Conservation (phyloP, 2,797 vertebrate species). For the Anabas testudineus region DNA sequence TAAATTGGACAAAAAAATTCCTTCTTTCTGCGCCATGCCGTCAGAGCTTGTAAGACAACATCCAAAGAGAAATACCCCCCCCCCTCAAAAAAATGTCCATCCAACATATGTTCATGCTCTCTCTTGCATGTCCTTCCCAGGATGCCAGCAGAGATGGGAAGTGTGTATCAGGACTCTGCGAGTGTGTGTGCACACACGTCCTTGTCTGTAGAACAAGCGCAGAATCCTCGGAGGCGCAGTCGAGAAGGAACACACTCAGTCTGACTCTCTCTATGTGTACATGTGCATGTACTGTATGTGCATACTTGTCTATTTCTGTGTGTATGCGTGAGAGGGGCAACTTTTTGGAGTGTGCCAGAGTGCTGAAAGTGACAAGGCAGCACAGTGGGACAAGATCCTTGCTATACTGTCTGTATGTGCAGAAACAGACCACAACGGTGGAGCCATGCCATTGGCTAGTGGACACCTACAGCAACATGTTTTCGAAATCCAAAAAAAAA, state of each 20-base stretch:
- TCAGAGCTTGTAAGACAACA: slow-evolving; percentile 85
- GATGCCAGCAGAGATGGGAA: slow-evolving; percentile 79
- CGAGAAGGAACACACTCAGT: slow-evolving; percentile 71
- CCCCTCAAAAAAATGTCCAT: slow-evolving; percentile 75
- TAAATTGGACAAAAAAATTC: slow-evolving; percentile 86
- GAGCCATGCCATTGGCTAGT: slow-evolving; percentile 72
- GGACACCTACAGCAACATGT: slow-evolving; percentile 79
- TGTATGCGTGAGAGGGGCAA: slow-evolving; percentile 54
- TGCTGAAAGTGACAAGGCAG: slow-evolving; percentile 78
- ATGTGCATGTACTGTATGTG: slow-evolving; percentile 16
- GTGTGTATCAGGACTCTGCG: slow-evolving; percentile 68
- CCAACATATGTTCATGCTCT: slow-evolving; percentile 79
- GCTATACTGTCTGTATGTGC: slow-evolving; percentile 66
- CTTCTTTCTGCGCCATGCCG: slow-evolving; percentile 80
- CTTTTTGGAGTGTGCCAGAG: slow-evolving; percentile 73
- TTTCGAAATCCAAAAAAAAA: slow-evolving; percentile 68
- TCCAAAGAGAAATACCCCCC: slow-evolving; percentile 76
- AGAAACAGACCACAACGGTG: slow-evolving; percentile 68
- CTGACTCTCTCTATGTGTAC: slow-evolving; percentile 57
- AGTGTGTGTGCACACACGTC: slow-evolving; percentile 49
- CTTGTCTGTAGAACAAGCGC: slow-evolving; percentile 71
- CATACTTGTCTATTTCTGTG: slow-evolving; percentile 10
- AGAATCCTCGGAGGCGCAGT: slow-evolving; percentile 75
- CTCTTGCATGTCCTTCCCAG: slow-evolving; percentile 76
- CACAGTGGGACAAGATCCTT: slow-evolving; percentile 72